Base-by-base conservation (phyloP, 2,888 invertebrate species). In the Drosophila nr. perissopoda region DNA sequence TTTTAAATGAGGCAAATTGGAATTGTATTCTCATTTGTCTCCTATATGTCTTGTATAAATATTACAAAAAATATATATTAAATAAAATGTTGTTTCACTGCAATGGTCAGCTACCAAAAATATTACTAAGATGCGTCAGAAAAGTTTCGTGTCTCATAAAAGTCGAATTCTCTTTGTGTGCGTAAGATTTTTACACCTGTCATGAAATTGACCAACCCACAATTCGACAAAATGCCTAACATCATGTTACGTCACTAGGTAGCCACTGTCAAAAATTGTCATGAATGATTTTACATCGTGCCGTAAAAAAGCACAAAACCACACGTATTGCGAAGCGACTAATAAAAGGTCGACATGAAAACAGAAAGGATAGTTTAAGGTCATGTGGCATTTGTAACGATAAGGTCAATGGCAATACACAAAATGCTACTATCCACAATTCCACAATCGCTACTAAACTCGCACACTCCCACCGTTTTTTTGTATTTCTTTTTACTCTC, bases 211-310 rank as follows among this genome's bases (percentile, higher is more conserved):
- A 52, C 34, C 53, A 38, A 21, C 36, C 45, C 56, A 61, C 52
- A 62, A 63, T 56, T 67, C 59, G 42, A 27, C 21, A 36, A 48
- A 65, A 45, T 60, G 27, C 11, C 31, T 33, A n/a, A 8, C 36
- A n/a, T 31, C 31, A 59, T 38, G 38, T 65, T 64, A 73, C 74
- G 75, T 78, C 67, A 76, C 62, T 42, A 8, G 21, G 0, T 36
- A 16, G 21, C 7, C 45, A 21, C 0, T 31, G 45, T 21, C 29
- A 11, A 18, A 16, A 13, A 6, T 57, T 68, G 73, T 66, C 42
- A 73, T 85, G 80, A 85, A 80, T 83, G 86, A 58, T 45, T 69
- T 63, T 66, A 67, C 64, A 71, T 57, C 78, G 73, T 16, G 25
- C 40, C 34, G 62, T 18, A 27, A 53, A 57, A 40, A 18, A 36